Base-by-base conservation (phyloP, 2,113 vertebrate genomes). In the Pseudorasbora parva region DNA sequence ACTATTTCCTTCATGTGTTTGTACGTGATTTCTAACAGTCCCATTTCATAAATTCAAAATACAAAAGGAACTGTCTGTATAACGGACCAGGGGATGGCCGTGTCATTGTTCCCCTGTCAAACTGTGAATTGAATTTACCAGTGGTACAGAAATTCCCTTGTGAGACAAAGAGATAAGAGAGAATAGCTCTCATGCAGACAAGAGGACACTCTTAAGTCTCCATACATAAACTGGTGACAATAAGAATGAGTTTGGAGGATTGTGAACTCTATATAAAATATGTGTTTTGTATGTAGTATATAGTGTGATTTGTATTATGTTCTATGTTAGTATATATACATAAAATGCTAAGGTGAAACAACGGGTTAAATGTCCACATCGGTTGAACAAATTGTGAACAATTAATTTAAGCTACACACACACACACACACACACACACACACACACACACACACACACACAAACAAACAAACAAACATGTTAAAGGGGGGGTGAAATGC, bases 31-130 rank as follows among this genome's bases (percentile, higher is more conserved):
- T 64, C 14, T 33, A 49, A 60, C 21, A 30, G n/a, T 27, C 10
- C 21, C 47, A 17, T 76, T 62, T 66, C 59, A 76, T 37, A 54
- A 66, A 64, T 62, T 74, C 1, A 30, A 51, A 45, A 12, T 33
- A 78, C 60, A 78, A 68, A 84, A 76, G 59, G 57, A 19, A n/a
- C 25, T 68, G 47, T 66, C 19, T 21, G 15, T 59, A 56, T 84
- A 41, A 43, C n/a, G 62, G 74, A 21, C 33, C 14, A 77, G 30
- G 4, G 74, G n/a, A 57, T 84, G 62, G 25, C 49, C 37, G 10
- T 64, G 60, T 78, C 82, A 69, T 78, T 78, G 82, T 84, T 77
- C 60, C 62, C 19, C 59, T 68, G 9, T 78, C 60, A 69, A 62
- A 30, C 45, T 9, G 14, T 78, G 82, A 78, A 77, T 78, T 77